A percentile compares a stretch with the other conserved stretches of the same genome.
phyloP scores from a whole-genome alignment of 2,797 vertebrate species.

The Sebastes oblongus region DNA sequence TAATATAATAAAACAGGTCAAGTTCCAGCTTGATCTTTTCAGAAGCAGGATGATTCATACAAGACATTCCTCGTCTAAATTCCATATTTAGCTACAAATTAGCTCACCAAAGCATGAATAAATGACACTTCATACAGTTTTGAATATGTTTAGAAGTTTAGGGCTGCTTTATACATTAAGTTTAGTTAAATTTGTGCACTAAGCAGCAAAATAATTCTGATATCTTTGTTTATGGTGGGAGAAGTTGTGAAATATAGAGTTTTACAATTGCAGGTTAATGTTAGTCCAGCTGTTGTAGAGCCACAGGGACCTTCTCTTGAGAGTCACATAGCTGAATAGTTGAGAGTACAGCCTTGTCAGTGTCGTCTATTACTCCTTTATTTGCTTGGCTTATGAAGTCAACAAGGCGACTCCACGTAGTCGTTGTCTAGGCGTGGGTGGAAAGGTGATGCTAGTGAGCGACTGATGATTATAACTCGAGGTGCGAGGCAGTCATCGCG shows the following conservation, averaged over 20 bases:
- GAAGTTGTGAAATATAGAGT: slow-evolving; percentile 15
- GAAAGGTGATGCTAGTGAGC: slow-evolving; percentile 86
- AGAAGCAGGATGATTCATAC: slow-evolving; percentile 26
- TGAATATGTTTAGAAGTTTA: slow-evolving; percentile 24
- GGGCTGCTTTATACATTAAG: slow-evolving; percentile 22
- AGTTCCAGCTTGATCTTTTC: slow-evolving; percentile 86
- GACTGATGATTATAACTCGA: slow-evolving; percentile 92
- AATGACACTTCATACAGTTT: slow-evolving; percentile 24
- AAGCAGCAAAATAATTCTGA: slow-evolving; percentile 47
- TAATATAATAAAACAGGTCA: slow-evolving; percentile 73
- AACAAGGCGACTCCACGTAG: slow-evolving; percentile 97
- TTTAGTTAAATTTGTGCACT: slow-evolving; percentile 36
- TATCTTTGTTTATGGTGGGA: slow-evolving; percentile 3
- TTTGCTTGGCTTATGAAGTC: neutral
- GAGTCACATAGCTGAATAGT: slow-evolving; percentile 17
- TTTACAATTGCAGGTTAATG: slow-evolving; percentile 32
- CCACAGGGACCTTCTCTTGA: slow-evolving; percentile 10
- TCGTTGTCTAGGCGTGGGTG: slow-evolving; percentile 92
- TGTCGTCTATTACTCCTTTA: neutral
- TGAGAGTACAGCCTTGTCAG: neutral
- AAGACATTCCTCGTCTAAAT: slow-evolving; percentile 17
- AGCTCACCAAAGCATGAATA: slow-evolving; percentile 18
- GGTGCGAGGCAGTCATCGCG: slow-evolving; percentile 94
- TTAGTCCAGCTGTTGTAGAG: slow-evolving; percentile 33
- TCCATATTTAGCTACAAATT: slow-evolving; percentile 14